A percentile compares a stretch with the other conserved stretches of the same genome.
Evolutionary conservation across 2,113 vertebrate species (phyloP).

Genomic region (Terrapene triunguis): DNA sequence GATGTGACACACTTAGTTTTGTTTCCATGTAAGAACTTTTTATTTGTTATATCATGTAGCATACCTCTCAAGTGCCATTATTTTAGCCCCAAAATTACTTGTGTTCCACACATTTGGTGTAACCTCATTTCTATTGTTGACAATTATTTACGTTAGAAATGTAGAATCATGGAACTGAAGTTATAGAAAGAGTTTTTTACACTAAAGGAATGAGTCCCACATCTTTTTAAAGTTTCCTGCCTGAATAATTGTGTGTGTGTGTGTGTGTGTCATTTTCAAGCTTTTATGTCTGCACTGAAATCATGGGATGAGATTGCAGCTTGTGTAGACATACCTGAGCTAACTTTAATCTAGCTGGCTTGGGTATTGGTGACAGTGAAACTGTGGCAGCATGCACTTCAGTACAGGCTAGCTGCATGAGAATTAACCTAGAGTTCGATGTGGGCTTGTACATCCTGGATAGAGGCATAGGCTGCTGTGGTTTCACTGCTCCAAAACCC

Average conservation of each 20-base stretch:
- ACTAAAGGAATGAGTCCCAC: background rate
- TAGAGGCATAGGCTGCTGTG: background rate
- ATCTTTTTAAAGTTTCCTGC: background rate
- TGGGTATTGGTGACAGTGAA: background rate
- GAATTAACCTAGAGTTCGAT: background rate
- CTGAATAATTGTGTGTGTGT: background rate
- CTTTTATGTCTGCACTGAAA: background rate
- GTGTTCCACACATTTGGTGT: background rate
- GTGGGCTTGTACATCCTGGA: background rate
- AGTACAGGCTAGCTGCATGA: background rate
- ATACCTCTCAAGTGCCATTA: background rate
- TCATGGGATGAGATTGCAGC: background rate
- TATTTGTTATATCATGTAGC: background rate
- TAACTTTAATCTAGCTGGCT: background rate
- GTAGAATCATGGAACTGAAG: background rate
- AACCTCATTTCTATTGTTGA: background rate
- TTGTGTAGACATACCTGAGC: background rate
- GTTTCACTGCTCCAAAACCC: background rate
- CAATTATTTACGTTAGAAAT: background rate
- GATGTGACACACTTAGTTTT: conserved; percentile 51
- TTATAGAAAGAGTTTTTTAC: background rate
- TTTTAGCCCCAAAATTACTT: conserved; percentile 12
- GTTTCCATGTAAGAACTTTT: conserved; percentile 28
- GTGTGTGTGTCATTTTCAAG: background rate
- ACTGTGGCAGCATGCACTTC: background rate